Base-by-base conservation (phyloP, 2,113 vertebrate genomes). In the Sinocyclocheilus grahami region DNA sequence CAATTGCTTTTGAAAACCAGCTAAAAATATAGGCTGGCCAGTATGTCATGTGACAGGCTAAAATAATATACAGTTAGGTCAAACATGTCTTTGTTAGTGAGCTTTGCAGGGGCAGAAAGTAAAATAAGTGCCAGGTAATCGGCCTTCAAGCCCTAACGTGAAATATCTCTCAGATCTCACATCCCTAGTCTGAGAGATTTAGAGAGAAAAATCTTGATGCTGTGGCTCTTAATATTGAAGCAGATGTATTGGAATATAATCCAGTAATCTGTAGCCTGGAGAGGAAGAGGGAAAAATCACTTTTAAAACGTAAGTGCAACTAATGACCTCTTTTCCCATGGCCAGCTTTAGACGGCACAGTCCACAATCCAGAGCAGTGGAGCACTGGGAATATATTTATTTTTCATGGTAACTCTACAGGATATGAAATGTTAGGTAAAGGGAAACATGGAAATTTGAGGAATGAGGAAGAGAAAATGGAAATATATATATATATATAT, bases 231-330 rank as follows among this genome's bases (percentile, higher is more conserved):
- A 74, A 80, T 78, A 87, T 63, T 30, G 63, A 84, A 86, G 77
- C 85, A 86, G 77, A 90, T 86, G 86, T 86, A 77, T 65, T 78
- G 75, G 72, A 78, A 67, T 80, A 88, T 89, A 89, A 90, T 86
- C 82, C 89, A 84, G 86, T 87, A 86, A 86, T 89, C 85, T 87
- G 84, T 63, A 80, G 82, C n/a, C 62, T 53, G 14, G 65, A 65
- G 67, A 48, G 27, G 5, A 69, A 78, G 79, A 78, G 78, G 86
- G 88, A 82, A 89, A 89, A 88, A 87, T 79, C 74, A 82, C 82
- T 88, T 85, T 79, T 75, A 83, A 86, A 83, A 86, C 18, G 9
- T 62, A 85, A 87, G 71, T 84, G 74, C 81, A 62, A 53, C 81
- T 87, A 89, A 89, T 81, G 85, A 90, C 87, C 82, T 83, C 48